Evolutionary conservation across 2,888 invertebrate genomes (phyloP).

Genomic region (Ochropleura leucogaster): DNA sequence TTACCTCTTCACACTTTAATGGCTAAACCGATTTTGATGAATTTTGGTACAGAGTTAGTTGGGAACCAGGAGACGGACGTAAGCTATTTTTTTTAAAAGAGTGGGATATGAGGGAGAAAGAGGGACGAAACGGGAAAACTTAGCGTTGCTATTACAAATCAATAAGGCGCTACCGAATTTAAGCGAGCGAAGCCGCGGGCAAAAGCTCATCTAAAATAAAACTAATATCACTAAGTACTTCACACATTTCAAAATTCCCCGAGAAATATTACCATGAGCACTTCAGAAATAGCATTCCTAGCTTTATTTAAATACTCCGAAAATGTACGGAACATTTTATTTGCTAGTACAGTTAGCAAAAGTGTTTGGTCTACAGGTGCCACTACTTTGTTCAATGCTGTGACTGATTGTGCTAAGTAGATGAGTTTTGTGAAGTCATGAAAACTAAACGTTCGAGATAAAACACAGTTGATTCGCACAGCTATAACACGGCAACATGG

Average conservation of each 20-base stretch:
- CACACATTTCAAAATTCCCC: slow-evolving; percentile 2
- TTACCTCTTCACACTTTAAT: no score
- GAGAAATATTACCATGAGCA: slow-evolving; percentile 1
- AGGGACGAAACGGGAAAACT: no score
- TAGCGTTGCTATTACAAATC: no score
- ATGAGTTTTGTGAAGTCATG: background rate
- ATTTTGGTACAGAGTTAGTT: no score
- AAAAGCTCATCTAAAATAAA: slow-evolving; percentile 9
- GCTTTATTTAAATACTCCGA: slow-evolving; percentile 26
- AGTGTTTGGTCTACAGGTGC: background rate
- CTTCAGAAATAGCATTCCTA: slow-evolving; percentile 22
- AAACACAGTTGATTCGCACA: background rate
- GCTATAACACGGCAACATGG: background rate
- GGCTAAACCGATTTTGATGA: no score
- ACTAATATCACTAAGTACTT: slow-evolving; percentile 20
- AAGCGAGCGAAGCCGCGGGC: no score
- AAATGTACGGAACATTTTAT: slow-evolving; percentile 24
- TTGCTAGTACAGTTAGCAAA: slow-evolving; percentile 3
- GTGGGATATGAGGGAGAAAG: no score
- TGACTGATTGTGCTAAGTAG: background rate
- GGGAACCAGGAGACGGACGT: no score
- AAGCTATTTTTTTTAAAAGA: no score
- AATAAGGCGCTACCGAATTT: no score
- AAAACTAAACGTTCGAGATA: background rate
- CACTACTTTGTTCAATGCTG: background rate